phyloP scores from a whole-genome alignment of 1,140 invertebrate genomes.

The Streblospio benedicti region DNA sequence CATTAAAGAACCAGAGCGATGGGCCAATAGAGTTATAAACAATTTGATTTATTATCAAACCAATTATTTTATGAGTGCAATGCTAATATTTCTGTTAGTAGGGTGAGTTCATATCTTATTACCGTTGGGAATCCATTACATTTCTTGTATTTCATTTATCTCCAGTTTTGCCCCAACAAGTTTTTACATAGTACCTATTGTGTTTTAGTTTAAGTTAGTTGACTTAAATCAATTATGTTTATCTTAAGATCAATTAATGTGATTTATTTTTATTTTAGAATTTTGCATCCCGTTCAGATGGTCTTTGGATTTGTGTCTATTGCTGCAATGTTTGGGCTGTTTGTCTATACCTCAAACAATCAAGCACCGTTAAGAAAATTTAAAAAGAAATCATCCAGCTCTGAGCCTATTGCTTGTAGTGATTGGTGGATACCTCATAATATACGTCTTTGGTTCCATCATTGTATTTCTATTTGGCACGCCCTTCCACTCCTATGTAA shows the following conservation, averaged over 20 bases:
- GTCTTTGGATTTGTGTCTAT: slow-evolving; percentile 57
- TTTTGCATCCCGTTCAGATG: slow-evolving; percentile 67
- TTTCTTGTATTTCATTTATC: not conserved
- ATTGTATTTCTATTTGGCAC: slow-evolving; percentile 64
- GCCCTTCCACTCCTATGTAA: slow-evolving; percentile 64
- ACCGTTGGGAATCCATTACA: not conserved
- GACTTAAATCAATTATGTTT: not conserved
- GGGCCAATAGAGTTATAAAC: slow-evolving; percentile 69
- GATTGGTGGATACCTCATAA: slow-evolving; percentile 54
- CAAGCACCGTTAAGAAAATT: slow-evolving; percentile 54
- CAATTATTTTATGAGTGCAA: slow-evolving; percentile 67
- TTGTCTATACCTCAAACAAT: slow-evolving; percentile 58
- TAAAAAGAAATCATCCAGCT: slow-evolving; percentile 61
- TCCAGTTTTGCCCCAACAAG: too few relatives aligned
- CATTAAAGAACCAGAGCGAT: slow-evolving; percentile 67
- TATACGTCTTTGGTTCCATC: slow-evolving; percentile 64
- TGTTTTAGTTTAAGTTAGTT: too few relatives aligned
- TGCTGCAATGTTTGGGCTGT: slow-evolving; percentile 54
- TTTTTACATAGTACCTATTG: too few relatives aligned
- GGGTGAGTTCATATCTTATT: slow-evolving; percentile 50
- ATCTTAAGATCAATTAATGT: not conserved
- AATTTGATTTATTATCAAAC: slow-evolving; percentile 83
- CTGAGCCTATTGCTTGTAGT: slow-evolving; percentile 56
- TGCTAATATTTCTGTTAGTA: slow-evolving; percentile 62
- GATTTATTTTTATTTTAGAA: slow-evolving; percentile 47